A percentile compares a stretch with the other conserved stretches of the same genome.
These are phyloP conservation scores for Temnothorax longispinosus DNA, from an alignment of 1,140 invertebrate genomes.

Conservation along the genomic window DNA sequence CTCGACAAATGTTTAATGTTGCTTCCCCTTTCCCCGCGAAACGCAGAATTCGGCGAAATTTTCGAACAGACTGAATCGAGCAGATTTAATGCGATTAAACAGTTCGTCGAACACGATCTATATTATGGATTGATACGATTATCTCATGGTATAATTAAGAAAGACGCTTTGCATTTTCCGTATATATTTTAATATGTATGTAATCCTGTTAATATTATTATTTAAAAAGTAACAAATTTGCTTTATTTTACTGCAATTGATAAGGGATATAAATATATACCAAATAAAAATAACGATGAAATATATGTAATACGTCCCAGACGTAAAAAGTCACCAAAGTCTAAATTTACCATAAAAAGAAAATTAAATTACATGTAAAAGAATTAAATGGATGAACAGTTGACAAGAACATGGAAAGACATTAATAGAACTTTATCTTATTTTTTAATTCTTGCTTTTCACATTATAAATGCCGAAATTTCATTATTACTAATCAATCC, in stretches of 20 bases:
- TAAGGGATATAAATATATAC: neutral
- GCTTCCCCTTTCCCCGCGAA: too few relatives aligned
- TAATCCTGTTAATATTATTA: neutral
- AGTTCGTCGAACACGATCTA: conserved; percentile 1
- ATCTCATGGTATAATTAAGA: neutral
- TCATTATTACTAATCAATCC: neutral
- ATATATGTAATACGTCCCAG: neutral
- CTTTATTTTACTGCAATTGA: neutral
- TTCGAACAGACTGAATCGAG: neutral
- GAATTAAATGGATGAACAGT: neutral
- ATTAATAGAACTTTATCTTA: neutral
- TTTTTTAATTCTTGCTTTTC: neutral
- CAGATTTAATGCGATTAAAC: conserved; percentile 1
- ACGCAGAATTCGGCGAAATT: neutral
- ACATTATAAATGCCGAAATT: neutral
- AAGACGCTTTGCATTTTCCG: neutral
- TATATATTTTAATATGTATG: neutral
- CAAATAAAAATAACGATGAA: neutral
- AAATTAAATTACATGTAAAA: neutral
- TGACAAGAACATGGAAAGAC: neutral
- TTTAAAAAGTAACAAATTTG: neutral
- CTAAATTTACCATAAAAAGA: neutral
- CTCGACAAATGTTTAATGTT: conserved; percentile 40
- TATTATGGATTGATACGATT: conserved; percentile 8
- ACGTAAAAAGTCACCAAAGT: neutral